phyloP scores from a whole-genome alignment of 2,888 invertebrate genomes.

The Portevinia maculata region DNA sequence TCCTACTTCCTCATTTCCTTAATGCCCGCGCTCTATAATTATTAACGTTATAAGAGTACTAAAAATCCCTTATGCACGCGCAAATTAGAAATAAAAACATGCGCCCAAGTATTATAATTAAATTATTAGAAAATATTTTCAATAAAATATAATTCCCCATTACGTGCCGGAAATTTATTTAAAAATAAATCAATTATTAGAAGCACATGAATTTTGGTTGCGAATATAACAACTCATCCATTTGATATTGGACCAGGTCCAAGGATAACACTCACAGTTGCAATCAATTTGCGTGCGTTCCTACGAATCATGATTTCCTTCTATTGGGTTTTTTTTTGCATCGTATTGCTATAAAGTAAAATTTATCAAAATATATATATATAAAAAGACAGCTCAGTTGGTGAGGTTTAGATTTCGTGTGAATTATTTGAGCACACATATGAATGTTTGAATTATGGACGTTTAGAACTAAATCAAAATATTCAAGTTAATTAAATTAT shows the following conservation, averaged over 20 bases:
- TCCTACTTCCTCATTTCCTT: too few species aligned
- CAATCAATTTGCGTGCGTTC: constrained; percentile 33
- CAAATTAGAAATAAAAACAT: too few species aligned
- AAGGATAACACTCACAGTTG: constrained; percentile 44
- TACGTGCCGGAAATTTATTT: constrained; percentile 55
- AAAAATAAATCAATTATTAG: constrained; percentile 31
- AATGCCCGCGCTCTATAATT: too few species aligned
- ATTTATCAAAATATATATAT: constrained; percentile 9
- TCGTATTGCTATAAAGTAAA: constrained; percentile 14
- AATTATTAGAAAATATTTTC: not conserved
- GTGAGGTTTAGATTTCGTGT: not conserved
- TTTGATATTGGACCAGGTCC: constrained; percentile 55
- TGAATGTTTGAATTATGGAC: too few species aligned
- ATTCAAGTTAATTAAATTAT: too few species aligned
- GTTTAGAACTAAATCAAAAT: too few species aligned
- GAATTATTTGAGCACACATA: too few species aligned
- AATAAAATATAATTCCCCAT: constrained; percentile 10
- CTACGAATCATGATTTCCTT: constrained; percentile 1
- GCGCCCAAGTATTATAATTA: too few species aligned
- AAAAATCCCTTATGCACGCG: too few species aligned
- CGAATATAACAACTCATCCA: constrained; percentile 47
- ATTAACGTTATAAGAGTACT: too few species aligned
- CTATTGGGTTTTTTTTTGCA: constrained; percentile 5
- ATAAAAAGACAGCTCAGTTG: not conserved
- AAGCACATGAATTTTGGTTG: constrained; percentile 26